Evolutionary conservation across 2,888 invertebrate species (phyloP), one percentile per base, ranked within the genome.

Genomic region (Apantesis nais): DNA sequence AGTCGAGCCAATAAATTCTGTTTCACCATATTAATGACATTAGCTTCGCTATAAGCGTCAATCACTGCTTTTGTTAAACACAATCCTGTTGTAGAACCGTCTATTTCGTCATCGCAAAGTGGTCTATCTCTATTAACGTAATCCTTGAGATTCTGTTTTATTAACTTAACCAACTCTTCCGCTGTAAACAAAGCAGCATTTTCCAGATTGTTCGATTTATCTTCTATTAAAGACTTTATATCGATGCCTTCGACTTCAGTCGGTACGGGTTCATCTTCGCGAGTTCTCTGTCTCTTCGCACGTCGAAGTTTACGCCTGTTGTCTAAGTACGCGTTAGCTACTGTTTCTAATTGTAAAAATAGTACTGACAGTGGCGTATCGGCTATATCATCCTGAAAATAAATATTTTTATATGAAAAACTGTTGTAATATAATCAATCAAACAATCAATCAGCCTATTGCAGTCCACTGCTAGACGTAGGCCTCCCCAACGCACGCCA

Each of bases 11-110:
- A 89, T 74, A 96, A 89, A 82, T 96, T 96, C 44, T 93, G 90
- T 77, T 95, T 96, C 5, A 96, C 94, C 8, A 91, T 77, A 71
- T 95, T 92, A 79, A 97, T 95, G 62, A 97, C 95, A 77, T 96
- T 95, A 65, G 95, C 95, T 83, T 97, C 95, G 84, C 97, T 96
- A 79, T 97, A 95, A 41, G 97, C 95, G 87, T 97, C 96, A 39
- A 97, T 95, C 55, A 97, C 87, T 58, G 95, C 91, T 78, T 94
- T 92, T 34, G 94, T 94, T 48, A 94, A 82, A 75, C 92, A 85
- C 58, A 93, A 83, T 41, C 86, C 89, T 3, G 86, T 83, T 0
- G 92, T 89, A 52, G 89, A 86, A 34, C 91, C 90, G 74, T 94
- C 91, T n/a, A 89, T 84, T 75, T 94, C 90, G 14, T 90, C 89